phyloP scores from a whole-genome alignment of 2,888 invertebrate species.

The Dorcus parallelipipedus region DNA sequence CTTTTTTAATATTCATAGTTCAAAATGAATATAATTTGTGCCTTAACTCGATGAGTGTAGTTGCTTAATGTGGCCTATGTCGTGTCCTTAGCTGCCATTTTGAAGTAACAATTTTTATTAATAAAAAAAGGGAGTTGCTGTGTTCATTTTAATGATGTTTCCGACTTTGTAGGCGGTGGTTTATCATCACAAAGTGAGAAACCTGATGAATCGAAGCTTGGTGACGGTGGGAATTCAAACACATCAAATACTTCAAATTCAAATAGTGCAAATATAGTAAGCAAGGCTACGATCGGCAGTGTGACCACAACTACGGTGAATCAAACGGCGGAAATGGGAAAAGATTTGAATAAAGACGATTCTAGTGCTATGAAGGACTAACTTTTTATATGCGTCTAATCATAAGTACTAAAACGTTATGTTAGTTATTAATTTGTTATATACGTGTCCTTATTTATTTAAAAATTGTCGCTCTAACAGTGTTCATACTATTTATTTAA shows the following conservation, averaged over 20 bases:
- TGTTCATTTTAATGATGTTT: too few relatives aligned
- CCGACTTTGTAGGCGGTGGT: constrained; percentile 31
- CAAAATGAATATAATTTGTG: too few relatives aligned
- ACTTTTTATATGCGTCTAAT: constrained; percentile 19
- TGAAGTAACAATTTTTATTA: too few relatives aligned
- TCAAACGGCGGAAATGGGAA: constrained; percentile 33
- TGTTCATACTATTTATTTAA: constrained; percentile 11
- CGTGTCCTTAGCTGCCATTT: too few relatives aligned
- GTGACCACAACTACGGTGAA: constrained; percentile 20
- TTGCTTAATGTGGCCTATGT: too few relatives aligned
- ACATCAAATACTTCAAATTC: constrained; percentile 26
- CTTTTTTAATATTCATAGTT: too few relatives aligned
- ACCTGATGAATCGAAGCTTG: constrained; percentile 42
- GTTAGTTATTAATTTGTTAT: constrained; percentile 6
- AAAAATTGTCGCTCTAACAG: constrained; percentile 9
- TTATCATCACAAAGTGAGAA: constrained; percentile 43
- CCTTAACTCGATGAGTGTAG: too few relatives aligned
- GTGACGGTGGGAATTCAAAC: constrained; percentile 31
- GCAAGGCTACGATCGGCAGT: constrained; percentile 21
- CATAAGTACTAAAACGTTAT: constrained; percentile 27
- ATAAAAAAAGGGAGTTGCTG: too few relatives aligned
- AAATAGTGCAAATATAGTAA: constrained; percentile 25
- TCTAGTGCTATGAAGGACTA: constrained; percentile 42
- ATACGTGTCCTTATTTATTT: constrained; percentile 16
- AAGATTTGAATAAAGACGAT: constrained; percentile 39